Conservation (phyloP, 1,140 invertebrate genomes). For the Aporrectodea caliginosa region DNA sequence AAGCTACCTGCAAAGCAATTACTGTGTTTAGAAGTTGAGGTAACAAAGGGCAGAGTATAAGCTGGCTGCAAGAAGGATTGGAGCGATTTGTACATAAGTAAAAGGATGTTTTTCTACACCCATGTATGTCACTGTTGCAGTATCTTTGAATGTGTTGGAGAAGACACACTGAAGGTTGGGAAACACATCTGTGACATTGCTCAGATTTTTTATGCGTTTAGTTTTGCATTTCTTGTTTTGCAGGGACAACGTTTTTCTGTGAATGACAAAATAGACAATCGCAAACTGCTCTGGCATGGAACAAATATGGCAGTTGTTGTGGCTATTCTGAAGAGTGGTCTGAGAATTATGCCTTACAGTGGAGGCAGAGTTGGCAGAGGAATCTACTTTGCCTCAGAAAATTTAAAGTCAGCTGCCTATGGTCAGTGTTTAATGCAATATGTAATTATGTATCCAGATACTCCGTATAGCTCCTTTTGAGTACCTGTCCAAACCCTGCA, state of each 20-base stretch:
- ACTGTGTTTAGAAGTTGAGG: too few species aligned
- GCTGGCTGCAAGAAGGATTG: neutral
- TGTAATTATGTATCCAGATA: too few species aligned
- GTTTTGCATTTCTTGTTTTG: neutral
- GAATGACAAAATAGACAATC: conserved; percentile 18
- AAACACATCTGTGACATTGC: neutral
- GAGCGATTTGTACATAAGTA: neutral
- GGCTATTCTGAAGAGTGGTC: conserved; percentile 57
- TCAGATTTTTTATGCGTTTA: neutral
- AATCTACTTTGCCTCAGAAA: conserved; percentile 59
- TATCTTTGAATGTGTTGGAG: neutral
- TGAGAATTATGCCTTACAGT: conserved; percentile 58
- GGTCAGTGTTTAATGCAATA: too few species aligned
- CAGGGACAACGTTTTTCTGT: conserved; percentile 18
- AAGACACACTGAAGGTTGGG: too few species aligned
- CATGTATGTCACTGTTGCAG: neutral
- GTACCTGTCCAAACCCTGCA: too few species aligned
- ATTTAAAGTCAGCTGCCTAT: conserved; percentile 54
- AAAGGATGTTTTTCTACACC: neutral
- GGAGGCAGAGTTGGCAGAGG: conserved; percentile 57
- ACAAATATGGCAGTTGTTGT: conserved; percentile 59
- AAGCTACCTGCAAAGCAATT: too few species aligned
- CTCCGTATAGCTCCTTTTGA: too few species aligned
- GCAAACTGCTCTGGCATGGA: conserved; percentile 59
- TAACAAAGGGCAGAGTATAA: neutral